These are phyloP conservation scores for Thunnus maccoyii DNA, from an alignment of 2,113 vertebrate species.

Conservation along the genomic window DNA sequence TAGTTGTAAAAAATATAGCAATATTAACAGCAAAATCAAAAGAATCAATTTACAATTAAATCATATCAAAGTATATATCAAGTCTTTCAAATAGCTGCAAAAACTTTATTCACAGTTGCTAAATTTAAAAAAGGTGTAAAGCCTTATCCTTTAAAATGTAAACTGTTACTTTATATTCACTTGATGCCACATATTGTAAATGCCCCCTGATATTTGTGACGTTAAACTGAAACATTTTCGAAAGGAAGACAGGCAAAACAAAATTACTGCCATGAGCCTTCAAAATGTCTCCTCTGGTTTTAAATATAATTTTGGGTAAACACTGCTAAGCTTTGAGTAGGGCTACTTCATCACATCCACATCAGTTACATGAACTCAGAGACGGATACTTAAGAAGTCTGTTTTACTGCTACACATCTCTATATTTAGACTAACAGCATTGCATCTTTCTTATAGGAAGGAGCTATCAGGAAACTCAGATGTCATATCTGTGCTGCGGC, in stretches of 20 bases:
- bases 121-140: no score
- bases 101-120: no score
- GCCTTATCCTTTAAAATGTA: no score
- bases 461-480: constrained; percentile 14
- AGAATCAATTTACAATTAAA: not conserved
- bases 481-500: constrained; percentile 9
- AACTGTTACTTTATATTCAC: no score
- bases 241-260: not conserved
- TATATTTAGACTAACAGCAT: not conserved
- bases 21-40: no score
- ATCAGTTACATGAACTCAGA: not conserved
- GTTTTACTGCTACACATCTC: not conserved
- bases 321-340: not conserved
- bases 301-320: not conserved
- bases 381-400: not conserved
- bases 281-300: not conserved
- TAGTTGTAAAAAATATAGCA: not conserved
- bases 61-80: no score
- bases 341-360: not conserved
- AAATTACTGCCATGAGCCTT: not conserved
- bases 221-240: no score
- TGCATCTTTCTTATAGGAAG: not conserved
- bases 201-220: not conserved
- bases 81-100: not conserved
- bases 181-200: not conserved